Conservation (phyloP, 2,113 vertebrate genomes). For the Hemibagrus wyckioides region DNA sequence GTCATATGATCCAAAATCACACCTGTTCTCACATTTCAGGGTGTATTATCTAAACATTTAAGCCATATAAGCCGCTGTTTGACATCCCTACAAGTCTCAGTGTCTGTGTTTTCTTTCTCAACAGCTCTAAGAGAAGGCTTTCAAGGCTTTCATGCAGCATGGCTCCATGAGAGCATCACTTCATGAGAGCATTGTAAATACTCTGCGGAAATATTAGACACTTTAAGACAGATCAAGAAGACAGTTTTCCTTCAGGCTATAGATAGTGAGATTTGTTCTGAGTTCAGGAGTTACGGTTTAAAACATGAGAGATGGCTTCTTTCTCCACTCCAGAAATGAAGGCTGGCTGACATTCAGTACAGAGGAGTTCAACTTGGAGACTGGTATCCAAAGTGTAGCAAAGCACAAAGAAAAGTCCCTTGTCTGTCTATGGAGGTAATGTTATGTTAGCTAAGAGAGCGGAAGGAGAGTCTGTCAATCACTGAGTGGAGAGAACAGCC, state of each 20-base stretch:
- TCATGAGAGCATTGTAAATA: background rate
- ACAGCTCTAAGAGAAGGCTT: background rate
- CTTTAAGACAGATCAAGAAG: background rate
- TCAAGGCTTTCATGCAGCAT: background rate
- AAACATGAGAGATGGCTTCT: constrained; percentile 2
- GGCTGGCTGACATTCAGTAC: constrained; percentile 32
- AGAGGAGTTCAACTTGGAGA: constrained; percentile 35
- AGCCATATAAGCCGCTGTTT: background rate
- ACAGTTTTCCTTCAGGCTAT: background rate
- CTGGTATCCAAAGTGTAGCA: constrained; percentile 46
- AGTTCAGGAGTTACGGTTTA: background rate
- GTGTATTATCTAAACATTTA: background rate
- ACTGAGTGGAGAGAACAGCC: background rate
- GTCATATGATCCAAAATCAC: background rate
- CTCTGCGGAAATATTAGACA: background rate
- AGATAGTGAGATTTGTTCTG: constrained; percentile 9
- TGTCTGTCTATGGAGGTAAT: constrained; percentile 1
- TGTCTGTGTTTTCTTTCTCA: background rate
- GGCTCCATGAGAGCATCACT: background rate
- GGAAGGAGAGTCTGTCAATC: constrained; percentile 11
- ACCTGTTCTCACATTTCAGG: background rate
- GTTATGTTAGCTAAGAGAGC: constrained; percentile 18
- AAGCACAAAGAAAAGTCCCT: background rate
- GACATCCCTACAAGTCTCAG: background rate
- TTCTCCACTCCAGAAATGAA: constrained; percentile 14